Percentiles rank a stretch among this genome's conserved stretches.
Evolutionary conservation across 2,113 vertebrate species (phyloP).

Genomic region (Channa argus): DNA sequence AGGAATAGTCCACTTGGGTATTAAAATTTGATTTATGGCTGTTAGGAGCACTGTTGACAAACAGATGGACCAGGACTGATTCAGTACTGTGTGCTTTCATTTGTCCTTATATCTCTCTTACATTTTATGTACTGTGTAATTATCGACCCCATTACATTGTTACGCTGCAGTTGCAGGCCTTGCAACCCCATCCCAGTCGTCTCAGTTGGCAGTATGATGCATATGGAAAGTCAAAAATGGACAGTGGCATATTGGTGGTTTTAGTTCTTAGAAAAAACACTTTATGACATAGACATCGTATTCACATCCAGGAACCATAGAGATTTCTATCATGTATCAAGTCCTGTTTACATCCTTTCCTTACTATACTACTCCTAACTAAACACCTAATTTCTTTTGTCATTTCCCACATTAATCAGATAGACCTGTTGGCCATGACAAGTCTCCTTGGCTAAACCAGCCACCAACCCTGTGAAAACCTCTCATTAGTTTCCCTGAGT

Average conservation of each 20-base stretch:
- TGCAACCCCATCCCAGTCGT: not conserved
- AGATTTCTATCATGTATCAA: too few relatives aligned
- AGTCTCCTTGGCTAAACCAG: slow-evolving; percentile 52
- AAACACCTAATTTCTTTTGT: slow-evolving; percentile 6
- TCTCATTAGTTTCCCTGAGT: slow-evolving; percentile 46
- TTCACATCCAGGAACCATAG: not conserved
- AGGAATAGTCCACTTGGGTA: not conserved
- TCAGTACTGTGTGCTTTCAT: not conserved
- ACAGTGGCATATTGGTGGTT: slow-evolving; percentile 5
- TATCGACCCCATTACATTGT: not conserved
- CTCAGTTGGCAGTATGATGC: not conserved
- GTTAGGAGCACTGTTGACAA: not conserved
- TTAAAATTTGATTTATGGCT: not conserved
- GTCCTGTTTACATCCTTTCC: not conserved
- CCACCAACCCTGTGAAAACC: slow-evolving; percentile 12
- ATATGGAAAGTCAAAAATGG: slow-evolving; percentile 55
- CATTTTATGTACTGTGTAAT: not conserved
- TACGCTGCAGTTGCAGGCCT: not conserved
- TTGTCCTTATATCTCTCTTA: not conserved
- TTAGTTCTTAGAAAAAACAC: slow-evolving; percentile 25
- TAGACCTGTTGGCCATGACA: slow-evolving; percentile 39
- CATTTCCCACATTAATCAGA: slow-evolving; percentile 51
- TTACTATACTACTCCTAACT: not conserved
- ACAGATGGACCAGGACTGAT: not conserved
- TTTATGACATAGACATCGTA: slow-evolving; percentile 5